A percentile compares a stretch with the other conserved stretches of the same genome.
phyloP scores from a whole-genome alignment of 2,888 invertebrate genomes.

The Nowickia ferox region DNA sequence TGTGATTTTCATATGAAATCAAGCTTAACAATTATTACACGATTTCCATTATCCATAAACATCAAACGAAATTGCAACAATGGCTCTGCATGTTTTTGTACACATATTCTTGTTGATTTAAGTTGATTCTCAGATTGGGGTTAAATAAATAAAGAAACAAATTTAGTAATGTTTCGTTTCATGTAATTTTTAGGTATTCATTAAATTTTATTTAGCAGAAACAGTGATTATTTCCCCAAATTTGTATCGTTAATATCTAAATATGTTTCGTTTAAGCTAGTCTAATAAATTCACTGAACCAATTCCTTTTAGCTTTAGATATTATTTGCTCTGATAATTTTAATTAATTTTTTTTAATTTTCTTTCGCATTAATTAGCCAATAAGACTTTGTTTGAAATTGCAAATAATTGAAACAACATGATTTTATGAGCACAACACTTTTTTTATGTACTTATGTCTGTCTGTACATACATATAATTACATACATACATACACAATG shows the following conservation, averaged over 20 bases:
- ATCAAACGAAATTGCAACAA: constrained; percentile 16
- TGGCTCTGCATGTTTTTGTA: constrained; percentile 50
- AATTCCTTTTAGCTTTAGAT: not conserved
- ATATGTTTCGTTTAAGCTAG: too few relatives aligned
- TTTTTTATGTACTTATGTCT: not conserved
- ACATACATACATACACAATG: too few relatives aligned
- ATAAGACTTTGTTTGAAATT: constrained; percentile 11
- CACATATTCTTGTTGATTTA: constrained; percentile 55
- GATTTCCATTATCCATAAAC: constrained; percentile 1
- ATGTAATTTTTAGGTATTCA: constrained; percentile 25
- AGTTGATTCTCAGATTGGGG: constrained; percentile 35
- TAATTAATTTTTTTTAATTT: not conserved
- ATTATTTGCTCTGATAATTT: not conserved
- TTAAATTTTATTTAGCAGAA: constrained; percentile 36
- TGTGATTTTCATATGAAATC: constrained; percentile 2
- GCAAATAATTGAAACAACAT: constrained; percentile 39
- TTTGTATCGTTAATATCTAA: not conserved
- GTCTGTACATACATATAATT: too few relatives aligned
- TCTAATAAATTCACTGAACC: too few relatives aligned
- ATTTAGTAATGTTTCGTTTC: constrained; percentile 19
- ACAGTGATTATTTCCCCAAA: not conserved
- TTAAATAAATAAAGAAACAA: constrained; percentile 23
- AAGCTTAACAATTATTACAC: constrained; percentile 18
- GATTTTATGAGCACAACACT: constrained; percentile 40
- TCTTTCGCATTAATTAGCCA: not conserved